These are phyloP conservation scores for Papilio aristodemus DNA, from an alignment of 1,140 invertebrate genomes.

Conservation along the genomic window DNA sequence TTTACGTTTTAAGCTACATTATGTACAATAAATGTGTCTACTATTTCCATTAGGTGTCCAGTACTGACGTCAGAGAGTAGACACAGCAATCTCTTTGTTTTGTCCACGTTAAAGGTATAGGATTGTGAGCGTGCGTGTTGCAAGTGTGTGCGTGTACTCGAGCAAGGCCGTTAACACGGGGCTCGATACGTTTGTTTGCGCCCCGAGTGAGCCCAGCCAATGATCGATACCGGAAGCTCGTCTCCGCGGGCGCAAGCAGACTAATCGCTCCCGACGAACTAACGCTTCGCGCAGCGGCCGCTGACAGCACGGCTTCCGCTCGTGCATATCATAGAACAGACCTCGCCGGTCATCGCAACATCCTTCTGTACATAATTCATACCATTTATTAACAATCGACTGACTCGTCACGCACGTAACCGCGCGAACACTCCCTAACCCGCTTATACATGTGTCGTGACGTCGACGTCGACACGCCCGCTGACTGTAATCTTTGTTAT, in stretches of 20 bases:
- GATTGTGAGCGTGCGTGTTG: slow-evolving; percentile 77
- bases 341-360: slow-evolving; percentile 40
- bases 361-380: slow-evolving; percentile 52
- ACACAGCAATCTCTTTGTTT: slow-evolving; percentile 76
- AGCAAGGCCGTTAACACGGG: slow-evolving; percentile 46
- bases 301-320: slow-evolving; percentile 67
- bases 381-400: slow-evolving; percentile 49
- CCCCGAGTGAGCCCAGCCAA: slow-evolving; percentile 39
- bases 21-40: slow-evolving; percentile 57
- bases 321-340: slow-evolving; percentile 48
- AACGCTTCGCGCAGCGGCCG: slow-evolving; percentile 63
- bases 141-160: slow-evolving; percentile 71
- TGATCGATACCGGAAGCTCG: not conserved
- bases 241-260: not conserved
- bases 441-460: slow-evolving; percentile 56
- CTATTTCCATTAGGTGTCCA: slow-evolving; percentile 77
- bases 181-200: slow-evolving; percentile 38
- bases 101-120: slow-evolving; percentile 79
- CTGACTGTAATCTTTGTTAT: slow-evolving; percentile 43
- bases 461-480: not conserved
- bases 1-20: slow-evolving; percentile 22
- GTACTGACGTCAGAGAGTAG: slow-evolving; percentile 79
- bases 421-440: slow-evolving; percentile 49
- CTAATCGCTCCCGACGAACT: slow-evolving; percentile 45
- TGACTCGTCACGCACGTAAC: slow-evolving; percentile 49